Evolutionary conservation across 2,797 vertebrate genomes (phyloP).

Genomic region (Poecilia velifera): DNA sequence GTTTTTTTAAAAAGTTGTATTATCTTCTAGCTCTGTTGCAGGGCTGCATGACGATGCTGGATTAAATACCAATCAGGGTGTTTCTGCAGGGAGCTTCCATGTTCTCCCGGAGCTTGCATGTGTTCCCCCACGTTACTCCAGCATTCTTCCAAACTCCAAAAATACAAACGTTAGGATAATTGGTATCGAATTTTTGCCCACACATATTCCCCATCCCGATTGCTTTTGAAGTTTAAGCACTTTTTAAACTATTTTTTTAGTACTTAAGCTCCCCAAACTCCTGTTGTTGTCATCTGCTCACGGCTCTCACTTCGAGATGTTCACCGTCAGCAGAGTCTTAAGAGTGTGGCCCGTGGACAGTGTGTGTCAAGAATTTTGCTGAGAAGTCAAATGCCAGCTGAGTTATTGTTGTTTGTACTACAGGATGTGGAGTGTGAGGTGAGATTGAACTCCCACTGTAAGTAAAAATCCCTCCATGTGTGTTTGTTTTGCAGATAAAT

Average conservation of each 20-base stretch:
- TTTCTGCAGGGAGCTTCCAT: not conserved
- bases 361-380: conserved; percentile 26
- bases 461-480: conserved; percentile 19
- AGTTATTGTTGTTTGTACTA: conserved; percentile 6
- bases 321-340: conserved; percentile 45
- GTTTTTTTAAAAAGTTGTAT: not conserved
- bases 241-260: not conserved
- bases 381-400: conserved; percentile 33
- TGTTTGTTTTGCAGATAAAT: conserved; percentile 90
- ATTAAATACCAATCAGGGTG: not conserved
- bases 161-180: not conserved
- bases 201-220: not conserved
- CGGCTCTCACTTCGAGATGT: conserved; percentile 32
- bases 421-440: conserved; percentile 3
- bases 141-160: not conserved
- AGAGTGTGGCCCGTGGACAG: conserved; percentile 14
- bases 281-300: conserved; percentile 67
- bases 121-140: not conserved
- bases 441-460: conserved; percentile 16
- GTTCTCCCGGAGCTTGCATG: not conserved
- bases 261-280: conserved; percentile 11
- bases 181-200: not conserved
- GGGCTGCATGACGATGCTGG: not conserved
- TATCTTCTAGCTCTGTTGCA: not conserved
- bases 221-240: not conserved